Percentiles rank a stretch among this genome's conserved stretches.
Evolutionary conservation across 2,888 invertebrate species (phyloP).

Genomic region (Ochropleura leucogaster): DNA sequence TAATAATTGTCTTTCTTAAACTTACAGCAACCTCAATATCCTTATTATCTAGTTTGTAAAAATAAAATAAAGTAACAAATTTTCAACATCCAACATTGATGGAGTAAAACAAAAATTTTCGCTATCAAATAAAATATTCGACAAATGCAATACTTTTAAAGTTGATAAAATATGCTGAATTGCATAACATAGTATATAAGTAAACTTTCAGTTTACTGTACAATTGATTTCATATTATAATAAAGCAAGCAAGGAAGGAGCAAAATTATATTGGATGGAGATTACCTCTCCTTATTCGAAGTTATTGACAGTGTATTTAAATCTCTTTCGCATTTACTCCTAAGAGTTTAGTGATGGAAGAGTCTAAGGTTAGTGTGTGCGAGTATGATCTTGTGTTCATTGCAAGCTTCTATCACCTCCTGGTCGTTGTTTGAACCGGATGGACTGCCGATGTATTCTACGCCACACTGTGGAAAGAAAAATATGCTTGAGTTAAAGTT

Average conservation of each 20-base stretch:
- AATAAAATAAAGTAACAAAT: slow-evolving; percentile 3
- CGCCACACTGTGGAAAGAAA: slow-evolving; percentile 94
- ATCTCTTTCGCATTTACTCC: neutral
- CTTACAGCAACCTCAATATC: slow-evolving; percentile 22
- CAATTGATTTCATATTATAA: slow-evolving; percentile 7
- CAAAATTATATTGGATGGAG: slow-evolving; percentile 26
- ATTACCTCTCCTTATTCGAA: slow-evolving; percentile 27
- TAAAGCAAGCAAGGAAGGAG: no score
- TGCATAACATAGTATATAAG: neutral
- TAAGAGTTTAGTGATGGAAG: slow-evolving; percentile 95
- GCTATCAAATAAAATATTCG: neutral
- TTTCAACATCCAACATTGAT: slow-evolving; percentile 10
- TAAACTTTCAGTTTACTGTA: neutral
- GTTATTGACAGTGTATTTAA: neutral
- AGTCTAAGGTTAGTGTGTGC: slow-evolving; percentile 97
- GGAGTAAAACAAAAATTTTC: neutral
- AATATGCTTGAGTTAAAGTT: neutral
- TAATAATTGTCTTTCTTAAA: slow-evolving; percentile 26
- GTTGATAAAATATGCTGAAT: neutral
- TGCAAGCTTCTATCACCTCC: slow-evolving; percentile 96
- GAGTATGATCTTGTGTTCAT: slow-evolving; percentile 96
- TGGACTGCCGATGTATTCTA: slow-evolving; percentile 97
- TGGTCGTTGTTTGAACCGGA: slow-evolving; percentile 98
- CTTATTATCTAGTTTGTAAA: slow-evolving; percentile 26
- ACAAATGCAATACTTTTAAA: neutral